Conservation (phyloP, 2,797 vertebrate genomes). For the Cheirogaleus major region DNA sequence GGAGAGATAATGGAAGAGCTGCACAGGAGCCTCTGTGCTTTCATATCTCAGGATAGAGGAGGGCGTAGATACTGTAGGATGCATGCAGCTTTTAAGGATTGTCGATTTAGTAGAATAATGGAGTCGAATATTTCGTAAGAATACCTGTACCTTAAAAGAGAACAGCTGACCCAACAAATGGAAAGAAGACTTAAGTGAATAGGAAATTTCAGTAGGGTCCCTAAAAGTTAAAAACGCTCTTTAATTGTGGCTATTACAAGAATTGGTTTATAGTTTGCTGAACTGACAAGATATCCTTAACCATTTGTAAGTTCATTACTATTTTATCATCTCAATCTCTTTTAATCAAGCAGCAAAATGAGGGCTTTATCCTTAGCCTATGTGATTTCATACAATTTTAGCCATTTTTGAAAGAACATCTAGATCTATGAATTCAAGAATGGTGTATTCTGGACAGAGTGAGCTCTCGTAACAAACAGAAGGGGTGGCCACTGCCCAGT, state of each 20-base stretch:
- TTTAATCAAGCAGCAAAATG: neutral
- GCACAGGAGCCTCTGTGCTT: neutral
- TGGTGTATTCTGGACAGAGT: neutral
- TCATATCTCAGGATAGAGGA: neutral
- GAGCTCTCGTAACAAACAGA: neutral
- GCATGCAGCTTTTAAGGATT: neutral
- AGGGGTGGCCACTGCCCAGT: neutral
- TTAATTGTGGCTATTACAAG: neutral
- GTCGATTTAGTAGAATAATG: neutral
- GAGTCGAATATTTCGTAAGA: constrained; percentile 34
- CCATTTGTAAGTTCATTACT: neutral
- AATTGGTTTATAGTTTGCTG: neutral
- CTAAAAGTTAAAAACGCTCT: neutral
- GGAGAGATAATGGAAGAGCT: neutral
- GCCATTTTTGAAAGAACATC: neutral
- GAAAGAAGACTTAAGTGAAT: neutral
- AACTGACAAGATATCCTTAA: neutral
- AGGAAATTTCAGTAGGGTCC: neutral
- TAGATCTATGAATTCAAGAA: neutral
- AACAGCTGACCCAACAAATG: neutral
- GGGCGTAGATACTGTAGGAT: neutral
- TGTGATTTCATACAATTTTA: constrained; percentile 1
- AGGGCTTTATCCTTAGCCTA: neutral
- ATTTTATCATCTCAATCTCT: neutral
- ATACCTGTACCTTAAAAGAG: neutral